These are phyloP conservation scores for Zosterops pallidus DNA, from an alignment of 2,113 vertebrate genomes.

Conservation along the genomic window DNA sequence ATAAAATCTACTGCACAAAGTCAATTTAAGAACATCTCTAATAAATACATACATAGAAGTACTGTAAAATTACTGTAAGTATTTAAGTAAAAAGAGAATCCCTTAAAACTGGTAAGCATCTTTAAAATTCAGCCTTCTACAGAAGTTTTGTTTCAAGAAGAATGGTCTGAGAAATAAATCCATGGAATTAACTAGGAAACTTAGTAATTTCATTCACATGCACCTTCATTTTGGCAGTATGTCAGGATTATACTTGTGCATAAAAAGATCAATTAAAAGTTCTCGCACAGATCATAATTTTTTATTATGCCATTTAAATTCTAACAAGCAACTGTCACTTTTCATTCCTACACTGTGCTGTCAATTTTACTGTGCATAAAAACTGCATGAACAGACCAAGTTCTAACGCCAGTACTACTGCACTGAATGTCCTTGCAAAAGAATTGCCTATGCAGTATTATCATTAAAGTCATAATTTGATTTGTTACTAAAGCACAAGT, in stretches of 20 bases:
- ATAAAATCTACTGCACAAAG: background rate
- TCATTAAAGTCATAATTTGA: background rate
- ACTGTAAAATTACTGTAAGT: background rate
- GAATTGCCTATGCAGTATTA: background rate
- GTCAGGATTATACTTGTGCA: background rate
- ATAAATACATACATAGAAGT: background rate
- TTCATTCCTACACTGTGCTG: background rate
- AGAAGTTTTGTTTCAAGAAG: background rate
- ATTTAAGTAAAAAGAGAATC: background rate
- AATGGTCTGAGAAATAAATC: background rate
- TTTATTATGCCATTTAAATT: background rate
- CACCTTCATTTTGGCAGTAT: background rate
- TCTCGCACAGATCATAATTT: rapidly evolving
- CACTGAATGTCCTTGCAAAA: background rate
- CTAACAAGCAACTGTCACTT: conserved; percentile 9
- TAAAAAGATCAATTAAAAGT: background rate
- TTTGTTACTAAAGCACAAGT: background rate
- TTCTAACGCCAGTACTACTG: background rate
- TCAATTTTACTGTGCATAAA: background rate
- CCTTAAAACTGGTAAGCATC: background rate
- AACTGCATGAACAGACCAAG: background rate
- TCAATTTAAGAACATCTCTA: background rate
- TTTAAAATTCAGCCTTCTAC: background rate
- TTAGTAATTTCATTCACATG: background rate
- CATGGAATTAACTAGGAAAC: background rate